phyloP scores from a whole-genome alignment of 92 coral and sea anemone species.

The Heliopora coerulea region DNA sequence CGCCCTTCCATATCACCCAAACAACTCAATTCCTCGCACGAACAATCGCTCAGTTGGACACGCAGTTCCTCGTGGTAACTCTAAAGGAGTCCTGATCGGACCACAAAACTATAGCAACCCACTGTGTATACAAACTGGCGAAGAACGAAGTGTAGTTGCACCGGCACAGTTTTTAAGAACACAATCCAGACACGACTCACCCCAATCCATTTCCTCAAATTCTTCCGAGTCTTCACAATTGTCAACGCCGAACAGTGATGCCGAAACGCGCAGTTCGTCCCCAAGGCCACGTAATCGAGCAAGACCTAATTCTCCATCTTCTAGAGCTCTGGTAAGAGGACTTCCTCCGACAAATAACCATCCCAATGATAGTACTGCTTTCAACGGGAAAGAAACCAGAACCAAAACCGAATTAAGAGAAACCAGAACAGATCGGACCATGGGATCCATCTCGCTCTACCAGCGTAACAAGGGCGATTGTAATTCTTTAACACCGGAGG shows the following conservation, averaged over 20 bases:
- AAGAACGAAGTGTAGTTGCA: not conserved
- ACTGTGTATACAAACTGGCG: not conserved
- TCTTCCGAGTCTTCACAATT: constrained; percentile 27
- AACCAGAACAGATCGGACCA: constrained; percentile 5
- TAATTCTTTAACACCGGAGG: constrained; percentile 3
- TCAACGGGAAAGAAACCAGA: not conserved
- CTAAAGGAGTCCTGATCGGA: not conserved
- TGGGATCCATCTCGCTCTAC: constrained; percentile 23
- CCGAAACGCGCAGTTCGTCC: not conserved
- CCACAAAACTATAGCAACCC: not conserved
- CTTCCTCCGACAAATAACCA: not conserved
- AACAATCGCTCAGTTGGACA: not conserved
- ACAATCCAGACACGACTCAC: constrained; percentile 23
- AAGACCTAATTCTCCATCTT: not conserved
- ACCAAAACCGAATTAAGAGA: not conserved
- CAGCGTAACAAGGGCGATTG: constrained; percentile 15
- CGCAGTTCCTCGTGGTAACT: not conserved
- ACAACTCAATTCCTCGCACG: not conserved
- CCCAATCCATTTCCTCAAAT: constrained; percentile 14
- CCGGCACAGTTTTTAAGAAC: not conserved
- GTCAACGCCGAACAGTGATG: not conserved
- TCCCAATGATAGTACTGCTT: not conserved
- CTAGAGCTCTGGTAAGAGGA: too few relatives aligned
- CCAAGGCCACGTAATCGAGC: not conserved
- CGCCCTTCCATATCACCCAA: not conserved